Evolutionary conservation across 2,888 invertebrate species (phyloP).

Genomic region (Dolichopus griseipennis): DNA sequence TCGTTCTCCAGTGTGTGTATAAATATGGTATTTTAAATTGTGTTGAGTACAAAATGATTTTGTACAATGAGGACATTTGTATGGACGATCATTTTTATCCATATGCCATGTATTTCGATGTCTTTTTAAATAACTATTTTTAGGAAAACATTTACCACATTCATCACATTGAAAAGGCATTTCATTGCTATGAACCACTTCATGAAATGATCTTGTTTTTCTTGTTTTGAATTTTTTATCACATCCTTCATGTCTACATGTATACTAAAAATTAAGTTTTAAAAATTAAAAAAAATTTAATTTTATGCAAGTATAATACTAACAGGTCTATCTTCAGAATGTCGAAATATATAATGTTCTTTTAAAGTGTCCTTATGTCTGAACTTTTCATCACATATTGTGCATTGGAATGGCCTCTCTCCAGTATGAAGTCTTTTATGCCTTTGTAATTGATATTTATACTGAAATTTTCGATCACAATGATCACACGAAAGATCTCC

Average conservation of each 20-base stretch:
- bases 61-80: conserved; percentile 51
- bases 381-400: background rate
- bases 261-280: background rate
- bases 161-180: conserved; percentile 44
- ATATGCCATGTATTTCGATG: conserved; percentile 36
- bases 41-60: conserved; percentile 47
- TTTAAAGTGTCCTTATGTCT: background rate
- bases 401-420: background rate
- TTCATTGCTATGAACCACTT: background rate
- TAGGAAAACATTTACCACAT: conserved; percentile 55
- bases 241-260: background rate
- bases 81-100: conserved; percentile 52
- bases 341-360: conserved; percentile 3
- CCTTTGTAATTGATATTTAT: background rate
- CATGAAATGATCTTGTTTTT: background rate
- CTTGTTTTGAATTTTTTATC: background rate
- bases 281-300: too few species aligned
- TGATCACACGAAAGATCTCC: background rate
- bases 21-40: background rate
- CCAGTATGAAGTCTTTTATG: background rate
- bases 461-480: background rate
- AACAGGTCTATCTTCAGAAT: background rate
- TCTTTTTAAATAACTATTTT: conserved; percentile 53
- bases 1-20: background rate
- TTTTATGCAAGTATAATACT: too few species aligned